Conservation (phyloP, 2,113 vertebrate species). For the Piprites chloris region DNA sequence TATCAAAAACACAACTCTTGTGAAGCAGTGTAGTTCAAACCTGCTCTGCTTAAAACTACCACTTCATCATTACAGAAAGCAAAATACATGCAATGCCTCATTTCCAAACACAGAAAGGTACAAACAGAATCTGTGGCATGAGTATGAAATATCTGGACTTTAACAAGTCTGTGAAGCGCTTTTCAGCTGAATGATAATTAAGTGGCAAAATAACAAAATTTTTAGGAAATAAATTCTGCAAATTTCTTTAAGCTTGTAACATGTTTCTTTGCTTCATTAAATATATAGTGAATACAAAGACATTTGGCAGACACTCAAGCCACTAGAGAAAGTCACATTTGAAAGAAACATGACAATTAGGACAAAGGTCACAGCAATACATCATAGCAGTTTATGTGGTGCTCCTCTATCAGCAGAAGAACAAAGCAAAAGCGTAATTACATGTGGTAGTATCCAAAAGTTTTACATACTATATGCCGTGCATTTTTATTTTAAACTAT, state of each 20-base stretch:
- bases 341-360: not conserved
- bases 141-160: not conserved
- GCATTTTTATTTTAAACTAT: not conserved
- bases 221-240: not conserved
- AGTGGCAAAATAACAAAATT: not conserved
- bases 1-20: constrained; percentile 6
- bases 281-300: not conserved
- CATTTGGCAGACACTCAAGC: not conserved
- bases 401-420: not conserved
- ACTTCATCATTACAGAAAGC: not conserved
- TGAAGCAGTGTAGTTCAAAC: not conserved
- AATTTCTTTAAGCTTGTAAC: not conserved
- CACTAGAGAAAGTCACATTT: not conserved
- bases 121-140: not conserved
- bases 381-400: not conserved
- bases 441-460: not conserved
- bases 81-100: fast-evolving
- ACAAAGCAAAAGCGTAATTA: not conserved
- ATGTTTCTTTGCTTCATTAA: not conserved
- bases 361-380: not conserved
- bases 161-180: not conserved
- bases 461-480: not conserved
- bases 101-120: fast-evolving
- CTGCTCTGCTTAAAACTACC: not conserved
- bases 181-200: not conserved